A percentile compares a stretch with the other conserved stretches of the same genome.
phyloP scores from a whole-genome alignment of 2,113 vertebrate species.

The Sinocyclocheilus rhinocerous region DNA sequence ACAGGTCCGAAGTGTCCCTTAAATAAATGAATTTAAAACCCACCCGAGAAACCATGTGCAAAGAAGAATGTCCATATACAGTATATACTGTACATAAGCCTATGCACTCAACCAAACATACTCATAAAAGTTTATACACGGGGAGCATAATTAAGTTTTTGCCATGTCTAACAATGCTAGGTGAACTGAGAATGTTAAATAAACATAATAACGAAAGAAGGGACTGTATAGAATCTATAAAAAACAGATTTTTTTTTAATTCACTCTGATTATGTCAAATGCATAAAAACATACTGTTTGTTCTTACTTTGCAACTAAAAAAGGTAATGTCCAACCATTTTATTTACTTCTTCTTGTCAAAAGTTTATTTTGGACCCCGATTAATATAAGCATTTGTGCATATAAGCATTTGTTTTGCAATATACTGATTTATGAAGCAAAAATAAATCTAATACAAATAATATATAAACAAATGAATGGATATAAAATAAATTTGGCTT shows the following conservation, averaged over 20 bases:
- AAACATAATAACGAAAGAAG: not conserved
- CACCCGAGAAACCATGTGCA: constrained; percentile 52
- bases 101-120: not conserved
- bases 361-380: not conserved
- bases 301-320: too few species aligned
- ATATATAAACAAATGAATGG: not conserved
- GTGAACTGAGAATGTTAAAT: not conserved
- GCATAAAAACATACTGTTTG: too few species aligned
- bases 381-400: not conserved
- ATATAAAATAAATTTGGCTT: not conserved
- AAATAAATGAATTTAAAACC: constrained; percentile 57
- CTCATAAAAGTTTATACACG: too few species aligned
- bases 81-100: not conserved
- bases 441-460: not conserved
- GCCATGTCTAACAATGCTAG: not conserved
- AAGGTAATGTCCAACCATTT: too few species aligned
- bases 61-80: constrained; percentile 34
- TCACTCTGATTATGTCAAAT: too few species aligned
- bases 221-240: too few species aligned
- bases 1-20: constrained; percentile 54
- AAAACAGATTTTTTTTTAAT: too few species aligned
- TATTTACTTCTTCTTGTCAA: not conserved
- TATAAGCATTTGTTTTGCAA: too few species aligned
- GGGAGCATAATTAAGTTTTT: not conserved
- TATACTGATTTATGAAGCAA: too few species aligned